Evolutionary conservation across 1,140 invertebrate genomes (phyloP), one percentile per base, ranked within the genome.

Genomic region (Drosophila erecta): DNA sequence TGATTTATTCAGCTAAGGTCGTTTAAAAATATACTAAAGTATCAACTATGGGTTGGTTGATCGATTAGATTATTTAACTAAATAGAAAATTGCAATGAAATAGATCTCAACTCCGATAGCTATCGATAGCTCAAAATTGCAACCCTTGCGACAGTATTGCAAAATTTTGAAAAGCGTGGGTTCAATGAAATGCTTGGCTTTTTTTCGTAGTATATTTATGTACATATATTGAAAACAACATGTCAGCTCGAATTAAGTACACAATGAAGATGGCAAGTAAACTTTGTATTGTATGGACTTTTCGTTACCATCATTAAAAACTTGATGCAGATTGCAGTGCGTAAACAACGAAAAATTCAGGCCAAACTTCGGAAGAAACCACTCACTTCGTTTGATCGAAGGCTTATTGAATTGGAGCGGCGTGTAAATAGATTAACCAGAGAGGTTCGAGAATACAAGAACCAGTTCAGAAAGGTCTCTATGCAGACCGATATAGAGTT

Each of bases 221-320:
- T 12, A 10, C 7, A 30, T 8, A 27, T 27, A 6, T n/a, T 4
- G 0, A 6, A 1, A 22, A 10, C 8, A 11, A 12, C n/a, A 20
- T 62, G 11, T 15, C 11, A 2, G 27, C 40, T 17, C 30, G 8
- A 3, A 37, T 4, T 7, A 59, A n/a, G 17, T 35, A 35, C 12
- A 11, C 11, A 17, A 27, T 4, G 3, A 61, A 37, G 22, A 61
- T 65, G 61, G 61, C 46, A 10, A 22, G 57, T 6, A 2, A 12
- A 17, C 8, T 30, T 1, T 0, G 27, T 5, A 27, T n/a, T 7
- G 8, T 15, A n/a, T 38, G 2, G 1, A 10, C 2, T 8, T 30
- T n/a, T 7, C 2, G 4, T 14, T 8, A 8, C 12, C 10, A 59
- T 20, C 1, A 30, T 17, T 15, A 1, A 15, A 1, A 15, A 27